A percentile compares a stretch with the other conserved stretches of the same genome.
Evolutionary conservation across 2,888 invertebrate genomes (phyloP).

Genomic region (Hypsopygia costalis): DNA sequence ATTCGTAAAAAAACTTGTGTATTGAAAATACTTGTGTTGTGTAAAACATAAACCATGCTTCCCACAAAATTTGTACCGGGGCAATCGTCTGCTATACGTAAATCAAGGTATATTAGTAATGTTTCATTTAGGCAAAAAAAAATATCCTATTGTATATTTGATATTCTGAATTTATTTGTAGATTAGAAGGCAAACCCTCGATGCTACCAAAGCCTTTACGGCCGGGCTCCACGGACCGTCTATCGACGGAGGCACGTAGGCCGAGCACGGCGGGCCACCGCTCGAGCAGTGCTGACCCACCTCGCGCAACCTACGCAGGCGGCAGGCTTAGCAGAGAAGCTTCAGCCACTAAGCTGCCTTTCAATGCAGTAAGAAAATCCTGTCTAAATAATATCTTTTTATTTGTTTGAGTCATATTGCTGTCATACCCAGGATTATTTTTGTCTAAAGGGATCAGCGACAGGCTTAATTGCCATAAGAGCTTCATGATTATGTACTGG

Average conservation of each 20-base stretch:
- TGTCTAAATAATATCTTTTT: too few species aligned
- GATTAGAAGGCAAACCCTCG: constrained; percentile 57
- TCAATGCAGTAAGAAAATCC: constrained; percentile 40
- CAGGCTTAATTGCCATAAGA: too few species aligned
- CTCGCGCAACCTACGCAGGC: constrained; percentile 45
- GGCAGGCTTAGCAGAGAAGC: constrained; percentile 55
- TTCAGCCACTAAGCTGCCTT: constrained; percentile 54
- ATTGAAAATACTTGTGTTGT: not conserved
- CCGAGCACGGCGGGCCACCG: constrained; percentile 51
- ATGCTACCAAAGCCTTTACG: constrained; percentile 58
- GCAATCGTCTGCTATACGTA: constrained; percentile 44
- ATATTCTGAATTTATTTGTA: constrained; percentile 15
- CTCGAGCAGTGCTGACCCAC: constrained; percentile 64
- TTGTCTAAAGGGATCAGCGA: too few species aligned
- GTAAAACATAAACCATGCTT: constrained; percentile 29
- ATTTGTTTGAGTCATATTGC: too few species aligned
- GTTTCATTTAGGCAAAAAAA: too few species aligned
- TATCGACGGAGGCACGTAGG: constrained; percentile 52
- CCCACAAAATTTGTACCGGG: constrained; percentile 41
- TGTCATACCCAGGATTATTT: too few species aligned
- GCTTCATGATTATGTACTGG: too few species aligned
- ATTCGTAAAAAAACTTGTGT: too few species aligned
- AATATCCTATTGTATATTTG: not conserved
- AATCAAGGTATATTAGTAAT: constrained; percentile 53
- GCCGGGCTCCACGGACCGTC: constrained; percentile 56